Evolutionary conservation across 2,113 vertebrate species (phyloP).

Genomic region (Siniperca chuatsi): DNA sequence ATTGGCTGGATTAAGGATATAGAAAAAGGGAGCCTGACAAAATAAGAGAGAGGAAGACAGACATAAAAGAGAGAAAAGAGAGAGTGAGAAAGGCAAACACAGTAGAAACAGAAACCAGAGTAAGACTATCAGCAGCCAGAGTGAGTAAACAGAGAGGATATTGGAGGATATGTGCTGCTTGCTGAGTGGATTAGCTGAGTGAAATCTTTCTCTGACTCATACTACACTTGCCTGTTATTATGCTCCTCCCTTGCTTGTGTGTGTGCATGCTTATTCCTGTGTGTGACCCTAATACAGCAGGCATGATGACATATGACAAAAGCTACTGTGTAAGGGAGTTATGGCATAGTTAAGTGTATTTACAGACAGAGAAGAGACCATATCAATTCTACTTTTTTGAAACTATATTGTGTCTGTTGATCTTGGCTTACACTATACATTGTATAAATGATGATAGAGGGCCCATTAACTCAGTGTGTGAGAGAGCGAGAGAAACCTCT

Average conservation of each 20-base stretch:
- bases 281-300: constrained; percentile 22
- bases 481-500: neutral
- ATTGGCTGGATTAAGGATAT: neutral
- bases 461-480: neutral
- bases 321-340: constrained; percentile 5
- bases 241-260: constrained; percentile 18
- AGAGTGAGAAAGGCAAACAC: constrained; percentile 54
- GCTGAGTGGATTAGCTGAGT: constrained; percentile 58
- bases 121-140: constrained; percentile 13
- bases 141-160: constrained; percentile 53
- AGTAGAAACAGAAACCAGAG: constrained; percentile 4
- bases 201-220: constrained; percentile 63
- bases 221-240: constrained; percentile 46
- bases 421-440: neutral
- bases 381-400: neutral
- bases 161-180: constrained; percentile 50
- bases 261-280: neutral
- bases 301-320: constrained; percentile 30
- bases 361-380: neutral
- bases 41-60: constrained; percentile 9
- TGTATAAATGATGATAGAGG: neutral
- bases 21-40: neutral
- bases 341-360: neutral
- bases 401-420: neutral
- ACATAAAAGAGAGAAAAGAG: neutral